phyloP scores from a whole-genome alignment of 2,888 invertebrate genomes.

The Tipula unca region DNA sequence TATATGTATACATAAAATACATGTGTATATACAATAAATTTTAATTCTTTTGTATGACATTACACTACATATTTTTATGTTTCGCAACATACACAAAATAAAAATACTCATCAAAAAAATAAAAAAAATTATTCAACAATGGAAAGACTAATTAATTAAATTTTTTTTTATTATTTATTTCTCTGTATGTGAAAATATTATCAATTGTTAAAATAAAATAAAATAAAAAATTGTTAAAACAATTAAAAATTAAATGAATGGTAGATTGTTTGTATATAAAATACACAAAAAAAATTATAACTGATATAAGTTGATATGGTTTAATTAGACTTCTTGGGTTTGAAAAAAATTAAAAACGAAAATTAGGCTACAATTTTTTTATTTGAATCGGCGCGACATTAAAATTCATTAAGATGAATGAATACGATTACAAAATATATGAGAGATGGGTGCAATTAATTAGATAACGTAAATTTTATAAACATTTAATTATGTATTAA shows the following conservation, averaged over 20 bases:
- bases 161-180: neutral
- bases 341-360: neutral
- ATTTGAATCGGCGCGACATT: neutral
- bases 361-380: neutral
- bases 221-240: neutral
- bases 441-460: neutral
- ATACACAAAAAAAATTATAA: neutral
- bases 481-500: neutral
- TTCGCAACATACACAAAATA: conserved; percentile 14
- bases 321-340: neutral
- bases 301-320: neutral
- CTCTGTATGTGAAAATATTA: conserved; percentile 8
- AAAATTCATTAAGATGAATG: neutral
- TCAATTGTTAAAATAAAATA: neutral
- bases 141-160: neutral
- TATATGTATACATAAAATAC: neutral
- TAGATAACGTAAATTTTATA: neutral
- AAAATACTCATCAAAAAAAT: neutral
- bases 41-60: conserved; percentile 8
- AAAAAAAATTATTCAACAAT: neutral
- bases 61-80: conserved; percentile 4
- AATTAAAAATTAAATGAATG: conserved; percentile 14
- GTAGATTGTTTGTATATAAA: neutral
- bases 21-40: conserved; percentile 2
- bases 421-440: neutral